Conservation (phyloP, 2,888 invertebrate genomes). For the Oasisia sp. region DNA sequence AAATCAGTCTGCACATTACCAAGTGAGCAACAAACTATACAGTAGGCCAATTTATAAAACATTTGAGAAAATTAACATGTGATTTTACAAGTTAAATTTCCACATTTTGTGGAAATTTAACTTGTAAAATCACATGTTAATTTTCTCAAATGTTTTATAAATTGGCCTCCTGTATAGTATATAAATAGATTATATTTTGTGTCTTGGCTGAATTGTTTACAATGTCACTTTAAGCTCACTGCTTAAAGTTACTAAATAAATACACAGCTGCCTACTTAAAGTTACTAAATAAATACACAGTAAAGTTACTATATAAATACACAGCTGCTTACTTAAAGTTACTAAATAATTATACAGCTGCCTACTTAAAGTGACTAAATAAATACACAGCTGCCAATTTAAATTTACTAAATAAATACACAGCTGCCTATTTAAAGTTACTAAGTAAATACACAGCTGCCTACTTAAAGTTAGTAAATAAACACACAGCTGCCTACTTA, state of each 20-base stretch:
- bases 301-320: background rate
- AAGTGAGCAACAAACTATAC: background rate
- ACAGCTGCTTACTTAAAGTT: too few relatives aligned
- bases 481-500: background rate
- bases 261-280: conserved; percentile 21
- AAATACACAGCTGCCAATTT: too few relatives aligned
- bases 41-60: background rate
- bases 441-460: background rate
- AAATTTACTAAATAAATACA: background rate
- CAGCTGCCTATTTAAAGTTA: background rate
- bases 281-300: background rate
- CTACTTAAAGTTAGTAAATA: background rate
- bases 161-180: background rate
- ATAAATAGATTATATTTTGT: background rate
- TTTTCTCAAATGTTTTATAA: background rate
- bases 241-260: background rate
- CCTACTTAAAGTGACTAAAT: background rate
- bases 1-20: background rate
- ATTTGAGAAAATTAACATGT: background rate
- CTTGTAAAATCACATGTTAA: background rate
- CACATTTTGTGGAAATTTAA: background rate
- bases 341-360: background rate
- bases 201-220: background rate
- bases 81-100: background rate
- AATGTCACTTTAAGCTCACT: background rate